Conservation (phyloP, 1,140 invertebrate species). For the Drosophila jambulina region DNA sequence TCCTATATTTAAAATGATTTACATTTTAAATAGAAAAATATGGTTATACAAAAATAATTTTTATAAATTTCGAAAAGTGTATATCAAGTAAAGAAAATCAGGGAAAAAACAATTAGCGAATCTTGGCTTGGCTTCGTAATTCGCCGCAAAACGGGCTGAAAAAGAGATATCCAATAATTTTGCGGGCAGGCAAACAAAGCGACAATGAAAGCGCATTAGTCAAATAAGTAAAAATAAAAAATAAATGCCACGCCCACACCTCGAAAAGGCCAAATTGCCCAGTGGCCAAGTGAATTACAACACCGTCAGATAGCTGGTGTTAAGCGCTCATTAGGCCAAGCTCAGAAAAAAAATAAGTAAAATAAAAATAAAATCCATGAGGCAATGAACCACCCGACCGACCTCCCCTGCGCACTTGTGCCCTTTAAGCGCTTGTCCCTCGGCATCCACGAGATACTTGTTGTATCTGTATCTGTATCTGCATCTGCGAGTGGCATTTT, state of each 20-base stretch:
- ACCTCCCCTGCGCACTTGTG: constrained; percentile 25
- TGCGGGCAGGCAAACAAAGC: constrained; percentile 36
- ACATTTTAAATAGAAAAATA: too few species aligned
- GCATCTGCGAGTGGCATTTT: constrained; percentile 16
- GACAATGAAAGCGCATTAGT: constrained; percentile 74
- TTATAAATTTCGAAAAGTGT: not conserved
- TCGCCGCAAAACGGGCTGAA: constrained; percentile 25
- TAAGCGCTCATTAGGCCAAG: constrained; percentile 45
- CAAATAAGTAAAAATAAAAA: not conserved
- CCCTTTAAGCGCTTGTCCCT: constrained; percentile 15
- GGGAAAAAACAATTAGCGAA: constrained; percentile 60
- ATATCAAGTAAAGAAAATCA: not conserved
- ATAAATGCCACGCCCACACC: constrained; percentile 50
- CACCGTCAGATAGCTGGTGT: constrained; percentile 21
- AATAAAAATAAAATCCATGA: constrained; percentile 19
- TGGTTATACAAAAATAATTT: too few species aligned
- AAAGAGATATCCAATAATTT: constrained; percentile 32
- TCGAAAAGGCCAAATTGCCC: constrained; percentile 20
- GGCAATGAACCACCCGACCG: constrained; percentile 26
- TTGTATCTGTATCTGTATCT: constrained; percentile 15
- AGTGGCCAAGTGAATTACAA: constrained; percentile 68
- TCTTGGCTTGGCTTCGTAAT: constrained; percentile 15
- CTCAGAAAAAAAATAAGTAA: not conserved
- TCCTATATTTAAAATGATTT: too few species aligned
- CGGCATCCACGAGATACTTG: constrained; percentile 10